These are phyloP conservation scores for Lerema accius DNA, from an alignment of 1,140 invertebrate genomes.

Conservation along the genomic window DNA sequence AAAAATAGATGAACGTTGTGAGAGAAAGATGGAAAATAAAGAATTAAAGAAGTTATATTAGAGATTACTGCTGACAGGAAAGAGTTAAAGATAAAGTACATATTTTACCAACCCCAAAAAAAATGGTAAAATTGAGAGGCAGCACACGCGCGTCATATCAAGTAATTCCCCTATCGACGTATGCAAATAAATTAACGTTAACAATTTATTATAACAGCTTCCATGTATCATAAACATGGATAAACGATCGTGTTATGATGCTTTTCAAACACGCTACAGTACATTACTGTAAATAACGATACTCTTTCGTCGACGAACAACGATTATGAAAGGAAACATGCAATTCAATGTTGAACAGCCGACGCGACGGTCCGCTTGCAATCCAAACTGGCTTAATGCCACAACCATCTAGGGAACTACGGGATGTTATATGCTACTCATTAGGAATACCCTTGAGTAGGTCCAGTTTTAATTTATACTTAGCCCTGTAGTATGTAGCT, in stretches of 20 bases:
- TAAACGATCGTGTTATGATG: neutral
- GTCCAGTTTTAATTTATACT: conserved; percentile 1
- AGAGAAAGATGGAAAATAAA: too few species aligned
- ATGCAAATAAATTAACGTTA: too few species aligned
- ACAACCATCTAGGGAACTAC: conserved; percentile 21
- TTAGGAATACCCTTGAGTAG: conserved; percentile 18
- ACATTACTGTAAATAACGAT: conserved; percentile 13
- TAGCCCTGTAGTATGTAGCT: too few species aligned
- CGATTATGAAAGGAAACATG: conserved; percentile 26
- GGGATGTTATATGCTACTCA: conserved; percentile 19
- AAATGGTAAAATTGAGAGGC: too few species aligned
- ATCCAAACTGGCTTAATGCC: conserved; percentile 18
- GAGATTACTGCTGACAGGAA: too few species aligned
- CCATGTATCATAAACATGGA: neutral
- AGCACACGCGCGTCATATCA: too few species aligned
- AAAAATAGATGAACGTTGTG: too few species aligned
- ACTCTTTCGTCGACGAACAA: conserved; percentile 8
- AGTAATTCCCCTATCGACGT: too few species aligned
- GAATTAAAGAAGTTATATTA: too few species aligned
- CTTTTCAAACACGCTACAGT: neutral
- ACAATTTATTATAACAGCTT: neutral
- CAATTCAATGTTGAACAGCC: conserved; percentile 20
- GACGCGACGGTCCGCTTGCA: conserved; percentile 10
- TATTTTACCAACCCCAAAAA: too few species aligned
- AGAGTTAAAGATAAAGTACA: too few species aligned